Conservation (phyloP, 2,113 vertebrate species). For the Hystrix cristata region DNA sequence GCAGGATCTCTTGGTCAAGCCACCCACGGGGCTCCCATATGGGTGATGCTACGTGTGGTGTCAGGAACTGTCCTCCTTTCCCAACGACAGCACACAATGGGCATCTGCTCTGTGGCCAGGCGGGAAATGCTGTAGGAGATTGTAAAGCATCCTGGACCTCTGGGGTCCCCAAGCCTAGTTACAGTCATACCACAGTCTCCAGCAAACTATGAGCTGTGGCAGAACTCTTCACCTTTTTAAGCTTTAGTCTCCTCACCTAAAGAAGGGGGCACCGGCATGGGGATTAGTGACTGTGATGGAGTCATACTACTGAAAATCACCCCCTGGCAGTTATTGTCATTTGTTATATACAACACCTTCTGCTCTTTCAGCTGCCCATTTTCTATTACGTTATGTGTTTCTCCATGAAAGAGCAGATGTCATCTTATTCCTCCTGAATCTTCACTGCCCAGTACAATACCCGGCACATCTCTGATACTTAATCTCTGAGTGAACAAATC, state of each 20-base stretch:
- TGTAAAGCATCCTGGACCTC: not conserved
- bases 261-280: not conserved
- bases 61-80: not conserved
- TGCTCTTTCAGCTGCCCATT: not conserved
- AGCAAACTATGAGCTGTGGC: not conserved
- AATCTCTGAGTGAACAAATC: not conserved
- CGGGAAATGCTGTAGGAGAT: not conserved
- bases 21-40: not conserved
- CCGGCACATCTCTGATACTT: not conserved
- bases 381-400: not conserved
- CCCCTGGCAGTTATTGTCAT: not conserved
- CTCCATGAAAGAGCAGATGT: not conserved
- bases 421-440: not conserved
- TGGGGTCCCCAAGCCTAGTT: not conserved
- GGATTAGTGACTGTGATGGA: not conserved
- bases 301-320: not conserved
- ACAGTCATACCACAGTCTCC: not conserved
- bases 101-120: not conserved
- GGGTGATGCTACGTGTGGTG: too few relatives aligned
- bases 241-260: not conserved
- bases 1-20: not conserved
- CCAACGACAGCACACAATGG: not conserved
- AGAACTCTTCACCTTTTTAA: not conserved
- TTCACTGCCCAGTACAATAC: not conserved
- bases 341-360: not conserved